Conservation (phyloP, 1,140 invertebrate species). For the Tigriopus japonicus region DNA sequence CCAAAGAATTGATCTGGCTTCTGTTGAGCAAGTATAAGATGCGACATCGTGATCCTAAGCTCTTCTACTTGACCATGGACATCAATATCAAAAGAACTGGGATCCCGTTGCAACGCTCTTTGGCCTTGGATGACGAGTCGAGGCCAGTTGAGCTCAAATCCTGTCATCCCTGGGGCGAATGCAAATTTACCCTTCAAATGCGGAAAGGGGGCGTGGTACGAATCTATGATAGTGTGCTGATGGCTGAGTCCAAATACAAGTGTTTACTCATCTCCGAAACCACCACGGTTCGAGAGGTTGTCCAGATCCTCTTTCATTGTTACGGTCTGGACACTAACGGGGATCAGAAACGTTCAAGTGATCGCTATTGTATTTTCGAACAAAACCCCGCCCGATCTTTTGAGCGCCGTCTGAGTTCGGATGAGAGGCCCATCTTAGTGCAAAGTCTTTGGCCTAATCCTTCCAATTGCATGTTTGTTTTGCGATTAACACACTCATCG, state of each 20-base stretch:
- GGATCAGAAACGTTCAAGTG: neutral
- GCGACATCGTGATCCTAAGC: slow-evolving; percentile 68
- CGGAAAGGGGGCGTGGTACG: slow-evolving; percentile 64
- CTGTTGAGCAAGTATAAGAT: slow-evolving; percentile 71
- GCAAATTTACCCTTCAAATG: slow-evolving; percentile 66
- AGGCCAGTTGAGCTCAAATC: slow-evolving; percentile 67
- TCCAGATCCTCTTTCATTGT: slow-evolving; percentile 62
- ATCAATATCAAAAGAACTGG: slow-evolving; percentile 30
- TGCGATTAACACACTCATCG: slow-evolving; percentile 11
- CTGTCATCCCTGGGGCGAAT: slow-evolving; percentile 73
- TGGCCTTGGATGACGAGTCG: slow-evolving; percentile 68
- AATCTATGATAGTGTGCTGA: slow-evolving; percentile 70
- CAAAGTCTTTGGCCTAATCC: slow-evolving; percentile 21
- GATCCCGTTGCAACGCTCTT: slow-evolving; percentile 43
- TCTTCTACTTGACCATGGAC: slow-evolving; percentile 83
- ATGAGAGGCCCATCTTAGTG: slow-evolving; percentile 21
- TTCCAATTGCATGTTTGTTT: slow-evolving; percentile 20
- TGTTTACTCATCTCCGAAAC: slow-evolving; percentile 67
- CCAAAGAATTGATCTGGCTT: slow-evolving; percentile 59
- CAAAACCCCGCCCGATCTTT: neutral
- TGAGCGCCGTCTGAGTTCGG: slow-evolving; percentile 20
- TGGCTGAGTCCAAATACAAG: slow-evolving; percentile 79
- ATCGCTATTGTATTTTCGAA: slow-evolving; percentile 9
- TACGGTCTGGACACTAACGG: slow-evolving; percentile 27
- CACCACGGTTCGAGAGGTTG: slow-evolving; percentile 71